phyloP scores from a whole-genome alignment of 2,888 invertebrate genomes.

The Melanchra persicariae region DNA sequence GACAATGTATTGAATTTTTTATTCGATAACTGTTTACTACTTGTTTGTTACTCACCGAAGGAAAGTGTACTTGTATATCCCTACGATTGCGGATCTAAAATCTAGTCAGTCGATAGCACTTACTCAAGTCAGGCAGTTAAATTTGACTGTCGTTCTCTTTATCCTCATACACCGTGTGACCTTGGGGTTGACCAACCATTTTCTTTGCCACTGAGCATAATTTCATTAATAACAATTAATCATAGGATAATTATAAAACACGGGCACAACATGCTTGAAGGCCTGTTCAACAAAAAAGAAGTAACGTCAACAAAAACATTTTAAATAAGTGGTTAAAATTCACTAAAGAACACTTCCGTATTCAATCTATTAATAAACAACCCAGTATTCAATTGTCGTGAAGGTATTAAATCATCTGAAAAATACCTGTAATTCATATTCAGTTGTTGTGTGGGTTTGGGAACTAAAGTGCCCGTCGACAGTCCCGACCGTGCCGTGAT shows the following conservation, averaged over 20 bases:
- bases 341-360: background rate
- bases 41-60: too few species aligned
- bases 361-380: background rate
- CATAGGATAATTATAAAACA: background rate
- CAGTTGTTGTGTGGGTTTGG: background rate
- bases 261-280: background rate
- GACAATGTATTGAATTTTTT: slow-evolving; percentile 20
- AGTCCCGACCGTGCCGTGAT: background rate
- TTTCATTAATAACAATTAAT: background rate
- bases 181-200: too few species aligned
- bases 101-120: background rate
- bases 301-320: background rate
- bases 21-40: background rate
- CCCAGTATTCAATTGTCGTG: background rate
- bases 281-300: too few species aligned
- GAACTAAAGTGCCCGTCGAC: background rate
- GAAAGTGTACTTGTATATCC: too few species aligned
- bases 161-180: background rate
- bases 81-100: background rate
- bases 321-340: background rate
- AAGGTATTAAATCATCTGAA: background rate
- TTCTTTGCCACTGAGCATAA: too few species aligned
- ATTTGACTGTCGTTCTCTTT: background rate
- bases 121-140: background rate
- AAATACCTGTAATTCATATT: slow-evolving; percentile 1